phyloP scores from a whole-genome alignment of 53 echinoderm and acorn worm genomes.

The Holothuria leucospilota region DNA sequence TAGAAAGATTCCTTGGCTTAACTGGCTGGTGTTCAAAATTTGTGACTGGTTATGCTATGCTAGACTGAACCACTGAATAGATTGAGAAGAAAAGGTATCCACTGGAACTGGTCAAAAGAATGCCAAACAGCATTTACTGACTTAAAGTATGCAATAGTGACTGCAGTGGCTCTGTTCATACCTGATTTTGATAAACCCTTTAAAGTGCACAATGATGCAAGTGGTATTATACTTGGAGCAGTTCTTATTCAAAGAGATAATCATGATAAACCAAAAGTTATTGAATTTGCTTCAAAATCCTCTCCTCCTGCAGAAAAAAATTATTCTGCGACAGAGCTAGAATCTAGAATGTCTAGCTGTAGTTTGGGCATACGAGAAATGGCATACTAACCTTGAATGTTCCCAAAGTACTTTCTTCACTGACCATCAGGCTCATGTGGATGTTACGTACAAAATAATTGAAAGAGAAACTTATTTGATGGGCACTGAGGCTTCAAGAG shows the following conservation, averaged over 20 bases:
- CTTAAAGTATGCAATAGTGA: conserved; percentile 23
- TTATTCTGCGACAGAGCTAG: conserved; percentile 52
- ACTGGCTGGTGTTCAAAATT: no score
- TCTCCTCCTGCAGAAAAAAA: conserved; percentile 57
- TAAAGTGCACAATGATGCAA: conserved; percentile 18
- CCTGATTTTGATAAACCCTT: conserved; percentile 27
- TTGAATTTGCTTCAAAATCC: conserved; percentile 61
- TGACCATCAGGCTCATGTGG: conserved; percentile 43
- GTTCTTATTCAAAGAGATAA: conserved; percentile 19
- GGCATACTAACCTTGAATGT: conserved; percentile 52
- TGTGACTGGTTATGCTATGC: conserved; percentile 10
- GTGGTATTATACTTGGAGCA: conserved; percentile 23
- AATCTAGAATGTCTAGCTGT: conserved; percentile 69
- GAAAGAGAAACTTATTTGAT: conserved; percentile 50
- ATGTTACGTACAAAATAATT: conserved; percentile 11
- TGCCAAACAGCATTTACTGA: conserved; percentile 23
- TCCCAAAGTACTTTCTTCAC: conserved; percentile 27
- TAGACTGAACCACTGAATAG: conserved; percentile 52
- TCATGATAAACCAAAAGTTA: background rate
- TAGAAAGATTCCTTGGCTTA: no score
- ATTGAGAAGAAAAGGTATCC: conserved; percentile 18
- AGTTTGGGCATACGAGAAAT: conserved; percentile 65
- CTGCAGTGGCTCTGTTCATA: conserved; percentile 5
- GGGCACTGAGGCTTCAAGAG: no score
- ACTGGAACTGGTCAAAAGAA: conserved; percentile 44